Base-by-base conservation (phyloP, 2,113 vertebrate genomes). In the Labeo catla region DNA sequence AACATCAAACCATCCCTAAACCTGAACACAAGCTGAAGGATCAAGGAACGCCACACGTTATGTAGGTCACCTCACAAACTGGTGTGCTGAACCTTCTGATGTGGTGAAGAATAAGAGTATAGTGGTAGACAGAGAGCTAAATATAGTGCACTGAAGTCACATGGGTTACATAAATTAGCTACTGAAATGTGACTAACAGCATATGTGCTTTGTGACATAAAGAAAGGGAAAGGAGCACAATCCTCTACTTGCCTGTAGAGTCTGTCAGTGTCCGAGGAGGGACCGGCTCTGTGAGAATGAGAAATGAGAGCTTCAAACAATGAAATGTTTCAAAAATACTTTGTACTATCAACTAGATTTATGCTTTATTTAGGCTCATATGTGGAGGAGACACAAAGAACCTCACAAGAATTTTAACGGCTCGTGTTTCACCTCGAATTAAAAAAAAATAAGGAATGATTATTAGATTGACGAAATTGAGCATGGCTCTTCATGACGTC, bases 241-340 rank as follows among this genome's bases (percentile, higher is more conserved):
- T 66, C 92, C 21, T 61, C 57, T 95, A 97, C 96, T 97, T 96
- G 95, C 96, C 96, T 92, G 95, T 95, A 90, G 95, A 95, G 94
- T 97, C 96, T 94, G 90, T 92, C 94, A 95, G 95, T 90, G 93
- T 94, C 94, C 96, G 95, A 92, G 95, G 95, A 87, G 95, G 95
- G 91, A 95, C 94, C 94, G 96, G 96, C 90, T 97, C 96, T 97
- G 94, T 93, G 94, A 94, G 92, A 34, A 50, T 34, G 93, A 94
- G 95, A 97, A 97, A 76, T 61, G 92, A 92, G 13, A 95, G 93
- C 95, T 19, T 54, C 47, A 57, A 39, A 54, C 36, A 45, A 54
- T 73, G 91, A 23, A 72, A 11, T 12, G 45, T 78, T 81, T 83
- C 52, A 84, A 63, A 28, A 47, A 63, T 28, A 43, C n/a, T 87